Base-by-base conservation (phyloP, 1,140 invertebrate genomes). In the Antheraea mylitta region DNA sequence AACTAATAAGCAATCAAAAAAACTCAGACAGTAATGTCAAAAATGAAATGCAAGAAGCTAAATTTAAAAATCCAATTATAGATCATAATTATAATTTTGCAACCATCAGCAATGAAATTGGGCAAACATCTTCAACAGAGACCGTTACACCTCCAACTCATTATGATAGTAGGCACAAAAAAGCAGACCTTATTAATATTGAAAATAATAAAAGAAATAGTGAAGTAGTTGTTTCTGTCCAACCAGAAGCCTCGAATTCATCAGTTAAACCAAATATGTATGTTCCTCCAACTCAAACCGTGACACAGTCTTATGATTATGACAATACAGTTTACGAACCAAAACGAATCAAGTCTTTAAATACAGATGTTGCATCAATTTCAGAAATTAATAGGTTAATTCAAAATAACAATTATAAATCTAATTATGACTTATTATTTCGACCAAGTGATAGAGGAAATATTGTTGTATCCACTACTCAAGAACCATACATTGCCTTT, bases 271-370 rank as follows among this genome's bases (percentile, higher is more conserved):
- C 65, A 37, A 73, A 75, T 36, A 58, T 69, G 69, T 89, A 83
- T 81, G 22, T 80, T 71, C 77, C 82, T 58, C 80, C 78, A 19
- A 86, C 74, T 68, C 76, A 83, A 79, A 72, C 74, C 18, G 72
- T 83, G 19, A 83, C 82, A 9, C 78, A 83, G 67, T 79, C 77
- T 3, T 85, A 85, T 38, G 78, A 85, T 73, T 84, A 84, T 64
- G 76, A 85, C 60, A 69, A 66, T 7, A 16, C 45, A 16, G 9
- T 16, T n/a, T 88, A 83, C 62, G 86, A 88, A 73, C 69, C 81
- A 71, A 81, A 76, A 71, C 78, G 68, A 76, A 81, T 71, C 10
- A 70, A 37, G 58, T 63, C 66, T 38, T 16, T 67, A 48, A 63
- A 71, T 11, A 62, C 59, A 45, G 64, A 64, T 64, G 2, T n/a